These are phyloP conservation scores for Lagocephalus sceleratus DNA, from an alignment of 2,797 vertebrate genomes.

Conservation along the genomic window DNA sequence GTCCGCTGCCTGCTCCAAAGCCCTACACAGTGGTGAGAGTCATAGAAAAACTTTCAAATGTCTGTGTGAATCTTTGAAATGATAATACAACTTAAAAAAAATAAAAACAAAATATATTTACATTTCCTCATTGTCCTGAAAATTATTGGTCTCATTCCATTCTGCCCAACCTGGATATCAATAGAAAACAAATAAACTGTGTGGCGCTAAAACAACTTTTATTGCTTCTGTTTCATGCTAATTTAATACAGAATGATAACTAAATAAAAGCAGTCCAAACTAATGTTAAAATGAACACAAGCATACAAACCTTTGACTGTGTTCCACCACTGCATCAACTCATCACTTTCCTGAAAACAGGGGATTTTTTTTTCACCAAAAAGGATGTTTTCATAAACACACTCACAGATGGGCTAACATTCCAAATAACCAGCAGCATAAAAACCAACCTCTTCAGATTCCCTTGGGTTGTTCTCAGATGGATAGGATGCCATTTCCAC, in stretches of 20 bases:
- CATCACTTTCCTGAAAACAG: conserved; percentile 57
- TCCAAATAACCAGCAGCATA: too few species aligned
- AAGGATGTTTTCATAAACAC: background rate
- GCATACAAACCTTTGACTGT: conserved; percentile 57
- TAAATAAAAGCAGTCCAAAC: background rate
- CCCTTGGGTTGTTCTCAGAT: conserved; percentile 19
- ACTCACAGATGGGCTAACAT: background rate
- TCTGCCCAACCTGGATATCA: conserved; percentile 63
- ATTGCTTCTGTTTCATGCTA: background rate
- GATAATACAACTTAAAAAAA: background rate
- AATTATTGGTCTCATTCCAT: conserved; percentile 62
- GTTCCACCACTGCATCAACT: conserved; percentile 70
- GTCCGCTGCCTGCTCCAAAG: conserved; percentile 64
- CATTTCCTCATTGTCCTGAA: conserved; percentile 54
- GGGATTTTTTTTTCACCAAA: background rate
- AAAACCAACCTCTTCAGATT: conserved; percentile 37
- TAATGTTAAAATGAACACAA: background rate
- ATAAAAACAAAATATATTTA: conserved; percentile 19
- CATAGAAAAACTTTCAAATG: too few species aligned
- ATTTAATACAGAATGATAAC: background rate
- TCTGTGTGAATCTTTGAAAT: too few species aligned
- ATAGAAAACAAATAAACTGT: background rate
- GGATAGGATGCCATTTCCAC: conserved; percentile 68
- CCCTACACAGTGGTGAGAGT: conserved; percentile 36
- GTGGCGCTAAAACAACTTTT: background rate